These are phyloP conservation scores for Ranitomeya imitator DNA, from an alignment of 2,113 vertebrate genomes.

Conservation along the genomic window DNA sequence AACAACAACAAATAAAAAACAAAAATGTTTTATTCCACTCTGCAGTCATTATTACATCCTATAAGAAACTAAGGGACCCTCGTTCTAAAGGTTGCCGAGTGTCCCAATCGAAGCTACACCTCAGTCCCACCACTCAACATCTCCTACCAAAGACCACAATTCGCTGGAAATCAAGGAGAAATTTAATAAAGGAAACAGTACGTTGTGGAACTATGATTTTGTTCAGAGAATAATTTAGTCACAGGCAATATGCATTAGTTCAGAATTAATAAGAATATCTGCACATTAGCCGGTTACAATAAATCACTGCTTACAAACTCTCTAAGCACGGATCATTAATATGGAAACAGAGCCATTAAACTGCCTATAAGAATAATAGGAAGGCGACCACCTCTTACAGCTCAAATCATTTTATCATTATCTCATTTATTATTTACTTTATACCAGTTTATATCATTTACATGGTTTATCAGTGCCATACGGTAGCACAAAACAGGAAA, in stretches of 20 bases:
- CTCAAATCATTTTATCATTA: conserved; percentile 10
- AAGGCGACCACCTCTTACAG: conserved; percentile 12
- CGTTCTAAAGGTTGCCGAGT: too few species aligned
- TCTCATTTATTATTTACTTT: conserved; percentile 7
- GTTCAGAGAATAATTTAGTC: neutral
- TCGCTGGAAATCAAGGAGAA: too few species aligned
- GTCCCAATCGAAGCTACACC: too few species aligned
- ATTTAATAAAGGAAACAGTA: neutral
- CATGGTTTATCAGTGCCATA: neutral
- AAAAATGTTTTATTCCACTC: too few species aligned
- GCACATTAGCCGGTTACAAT: conserved; percentile 14
- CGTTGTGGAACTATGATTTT: neutral
- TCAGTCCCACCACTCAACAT: too few species aligned
- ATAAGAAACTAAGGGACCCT: too few species aligned
- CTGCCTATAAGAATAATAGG: conserved; percentile 26
- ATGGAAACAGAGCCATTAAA: conserved; percentile 16
- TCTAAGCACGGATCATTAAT: neutral
- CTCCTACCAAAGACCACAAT: too few species aligned
- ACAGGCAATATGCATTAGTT: conserved; percentile 5
- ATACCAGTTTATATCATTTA: neutral
- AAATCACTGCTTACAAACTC: conserved; percentile 10
- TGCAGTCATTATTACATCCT: too few species aligned
- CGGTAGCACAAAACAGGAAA: neutral
- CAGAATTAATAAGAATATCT: conserved; percentile 20
- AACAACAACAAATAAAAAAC: too few species aligned